phyloP scores from a whole-genome alignment of 2,888 invertebrate genomes.

The Tyria jacobaeae region DNA sequence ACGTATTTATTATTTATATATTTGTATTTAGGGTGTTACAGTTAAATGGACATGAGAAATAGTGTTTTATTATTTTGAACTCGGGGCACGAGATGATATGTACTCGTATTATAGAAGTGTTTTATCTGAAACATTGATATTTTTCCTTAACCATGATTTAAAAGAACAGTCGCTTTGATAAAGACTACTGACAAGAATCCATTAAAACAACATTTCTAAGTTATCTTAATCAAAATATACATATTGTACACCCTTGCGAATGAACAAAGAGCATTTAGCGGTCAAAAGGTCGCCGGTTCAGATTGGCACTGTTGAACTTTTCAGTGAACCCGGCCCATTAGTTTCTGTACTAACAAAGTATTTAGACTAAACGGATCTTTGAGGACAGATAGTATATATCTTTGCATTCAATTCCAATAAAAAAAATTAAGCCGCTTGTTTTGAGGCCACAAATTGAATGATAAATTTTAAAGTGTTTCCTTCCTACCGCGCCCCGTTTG shows the following conservation, averaged over 20 bases:
- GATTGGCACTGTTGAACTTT: slow-evolving; percentile 5
- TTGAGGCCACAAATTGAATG: slow-evolving; percentile 25
- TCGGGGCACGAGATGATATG: too few relatives aligned
- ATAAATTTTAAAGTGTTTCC: slow-evolving; percentile 39
- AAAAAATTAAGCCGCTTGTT: neutral
- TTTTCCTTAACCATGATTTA: neutral
- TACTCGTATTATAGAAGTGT: too few relatives aligned
- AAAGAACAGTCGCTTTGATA: neutral
- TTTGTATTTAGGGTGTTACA: too few relatives aligned
- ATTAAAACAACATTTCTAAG: neutral
- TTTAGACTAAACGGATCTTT: slow-evolving; percentile 1
- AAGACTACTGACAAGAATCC: neutral
- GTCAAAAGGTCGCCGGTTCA: slow-evolving; percentile 16
- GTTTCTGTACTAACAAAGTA: slow-evolving; percentile 7
- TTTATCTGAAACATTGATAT: too few relatives aligned
- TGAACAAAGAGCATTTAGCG: slow-evolving; percentile 4
- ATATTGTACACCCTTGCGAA: neutral
- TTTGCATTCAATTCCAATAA: too few relatives aligned
- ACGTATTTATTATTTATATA: too few relatives aligned
- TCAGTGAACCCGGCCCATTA: slow-evolving; percentile 2
- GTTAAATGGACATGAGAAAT: too few relatives aligned
- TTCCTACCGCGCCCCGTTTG: slow-evolving; percentile 47
- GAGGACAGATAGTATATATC: too few relatives aligned
- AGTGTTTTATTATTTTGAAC: too few relatives aligned
- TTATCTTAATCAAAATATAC: neutral